These are phyloP conservation scores for Chionomys nivalis DNA, from an alignment of 2,113 vertebrate genomes.

Conservation along the genomic window DNA sequence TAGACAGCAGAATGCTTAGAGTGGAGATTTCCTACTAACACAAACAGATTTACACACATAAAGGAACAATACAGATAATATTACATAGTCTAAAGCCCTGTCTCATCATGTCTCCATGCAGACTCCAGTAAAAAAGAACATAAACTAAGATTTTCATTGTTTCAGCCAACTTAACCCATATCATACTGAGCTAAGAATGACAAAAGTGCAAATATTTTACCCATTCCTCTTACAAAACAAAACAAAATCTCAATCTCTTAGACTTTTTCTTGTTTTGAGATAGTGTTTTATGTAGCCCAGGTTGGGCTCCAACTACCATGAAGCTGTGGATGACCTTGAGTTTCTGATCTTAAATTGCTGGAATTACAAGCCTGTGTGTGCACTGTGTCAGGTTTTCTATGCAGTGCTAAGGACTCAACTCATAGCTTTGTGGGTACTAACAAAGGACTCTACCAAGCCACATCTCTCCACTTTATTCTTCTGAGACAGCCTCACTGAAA, in stretches of 20 bases:
- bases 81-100: neutral
- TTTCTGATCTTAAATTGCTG: neutral
- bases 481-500: neutral
- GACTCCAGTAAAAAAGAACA: neutral
- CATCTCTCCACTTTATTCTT: neutral
- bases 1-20: constrained; percentile 3
- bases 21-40: neutral
- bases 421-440: neutral
- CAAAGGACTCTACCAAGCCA: neutral
- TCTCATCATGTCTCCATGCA: neutral
- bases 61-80: neutral
- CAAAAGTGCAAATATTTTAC: neutral
- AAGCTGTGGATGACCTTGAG: neutral
- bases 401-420: neutral
- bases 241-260: neutral
- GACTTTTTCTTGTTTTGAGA: neutral
- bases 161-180: neutral
- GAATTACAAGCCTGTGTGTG: neutral
- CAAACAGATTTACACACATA: constrained; percentile 32
- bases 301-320: neutral
- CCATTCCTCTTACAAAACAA: neutral
- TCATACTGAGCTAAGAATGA: constrained; percentile 6
- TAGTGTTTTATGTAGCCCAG: neutral
- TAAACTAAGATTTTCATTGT: neutral
- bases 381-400: neutral